phyloP scores from a whole-genome alignment of 1,140 invertebrate genomes.

The Cyclargus thomasi region DNA sequence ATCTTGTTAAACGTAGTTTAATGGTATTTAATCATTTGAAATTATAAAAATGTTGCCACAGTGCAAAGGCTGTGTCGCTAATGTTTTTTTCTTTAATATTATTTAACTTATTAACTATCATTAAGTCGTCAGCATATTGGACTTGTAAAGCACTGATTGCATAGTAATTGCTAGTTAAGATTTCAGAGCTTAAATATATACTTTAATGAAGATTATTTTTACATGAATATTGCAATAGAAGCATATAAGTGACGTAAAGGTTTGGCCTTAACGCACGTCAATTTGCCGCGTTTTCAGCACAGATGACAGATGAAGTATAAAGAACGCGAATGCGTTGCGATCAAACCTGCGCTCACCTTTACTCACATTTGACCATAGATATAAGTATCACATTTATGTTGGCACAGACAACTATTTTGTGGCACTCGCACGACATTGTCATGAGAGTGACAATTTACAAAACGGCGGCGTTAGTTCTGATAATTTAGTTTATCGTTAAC shows the following conservation, averaged over 20 bases:
- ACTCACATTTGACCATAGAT: constrained; percentile 13
- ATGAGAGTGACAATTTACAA: too few species aligned
- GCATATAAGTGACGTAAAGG: background rate
- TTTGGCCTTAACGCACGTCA: too few species aligned
- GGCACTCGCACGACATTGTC: too few species aligned
- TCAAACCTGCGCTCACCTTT: background rate
- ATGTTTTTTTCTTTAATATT: constrained; percentile 9
- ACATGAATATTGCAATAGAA: constrained; percentile 13
- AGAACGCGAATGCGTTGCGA: too few species aligned
- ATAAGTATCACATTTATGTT: constrained; percentile 3
- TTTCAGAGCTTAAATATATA: constrained; percentile 54
- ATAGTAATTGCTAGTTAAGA: constrained; percentile 47
- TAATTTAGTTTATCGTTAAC: too few species aligned
- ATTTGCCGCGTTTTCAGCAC: too few species aligned
- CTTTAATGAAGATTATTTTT: constrained; percentile 40
- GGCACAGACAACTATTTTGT: too few species aligned
- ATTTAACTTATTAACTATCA: constrained; percentile 13
- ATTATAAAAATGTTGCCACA: constrained; percentile 9
- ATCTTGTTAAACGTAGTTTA: background rate
- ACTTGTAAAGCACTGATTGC: constrained; percentile 20
- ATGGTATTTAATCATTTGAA: background rate
- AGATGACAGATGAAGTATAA: too few species aligned
- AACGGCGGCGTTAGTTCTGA: too few species aligned
- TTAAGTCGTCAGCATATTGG: constrained; percentile 7
- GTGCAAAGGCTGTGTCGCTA: constrained; percentile 5